These are phyloP conservation scores for Bettongia penicillata DNA, from an alignment of 2,113 vertebrate species.

Conservation along the genomic window DNA sequence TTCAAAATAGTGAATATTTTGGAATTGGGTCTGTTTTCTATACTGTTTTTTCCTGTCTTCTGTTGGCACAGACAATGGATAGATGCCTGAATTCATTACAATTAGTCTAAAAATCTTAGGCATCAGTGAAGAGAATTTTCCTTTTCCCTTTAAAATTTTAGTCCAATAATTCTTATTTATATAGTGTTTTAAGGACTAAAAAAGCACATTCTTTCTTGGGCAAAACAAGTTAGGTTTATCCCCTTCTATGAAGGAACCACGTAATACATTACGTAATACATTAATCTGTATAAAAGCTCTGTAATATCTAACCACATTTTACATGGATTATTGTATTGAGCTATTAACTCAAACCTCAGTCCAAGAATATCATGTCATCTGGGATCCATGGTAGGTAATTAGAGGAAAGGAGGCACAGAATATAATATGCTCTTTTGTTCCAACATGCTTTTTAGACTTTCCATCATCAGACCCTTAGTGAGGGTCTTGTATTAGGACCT, in stretches of 20 bases:
- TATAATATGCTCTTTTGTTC: neutral
- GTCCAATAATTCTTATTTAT: neutral
- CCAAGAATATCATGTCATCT: neutral
- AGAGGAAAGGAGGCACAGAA: neutral
- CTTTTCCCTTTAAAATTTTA: rapidly evolving
- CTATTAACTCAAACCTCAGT: neutral
- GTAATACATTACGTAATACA: neutral
- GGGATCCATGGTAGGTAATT: neutral
- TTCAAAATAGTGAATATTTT: neutral
- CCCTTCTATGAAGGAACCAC: neutral
- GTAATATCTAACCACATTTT: neutral
- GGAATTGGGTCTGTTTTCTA: neutral
- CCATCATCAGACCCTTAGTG: neutral
- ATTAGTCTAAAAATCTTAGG: neutral
- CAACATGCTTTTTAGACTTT: neutral
- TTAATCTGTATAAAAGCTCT: neutral
- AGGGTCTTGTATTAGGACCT: neutral
- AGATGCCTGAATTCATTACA: neutral
- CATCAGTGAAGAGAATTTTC: rapidly evolving
- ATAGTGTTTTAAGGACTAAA: neutral
- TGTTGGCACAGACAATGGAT: neutral
- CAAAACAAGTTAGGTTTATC: neutral
- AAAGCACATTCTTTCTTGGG: neutral
- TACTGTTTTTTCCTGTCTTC: neutral
- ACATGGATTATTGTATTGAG: neutral